Conservation (phyloP, 2,797 vertebrate genomes). For the Sebastes jordani region DNA sequence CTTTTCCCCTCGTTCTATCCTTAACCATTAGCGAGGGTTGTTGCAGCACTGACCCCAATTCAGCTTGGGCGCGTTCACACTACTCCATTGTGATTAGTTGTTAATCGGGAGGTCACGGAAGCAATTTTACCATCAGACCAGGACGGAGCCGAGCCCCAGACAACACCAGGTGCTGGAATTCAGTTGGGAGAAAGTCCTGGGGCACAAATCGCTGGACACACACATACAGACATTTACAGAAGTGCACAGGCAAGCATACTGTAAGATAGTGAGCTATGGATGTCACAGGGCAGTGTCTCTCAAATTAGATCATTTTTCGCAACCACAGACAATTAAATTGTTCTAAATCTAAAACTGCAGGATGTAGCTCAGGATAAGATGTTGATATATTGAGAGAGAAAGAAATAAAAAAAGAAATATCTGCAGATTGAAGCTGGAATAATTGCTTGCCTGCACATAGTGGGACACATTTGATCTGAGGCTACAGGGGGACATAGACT, state of each 20-base stretch:
- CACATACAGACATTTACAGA: conserved; percentile 57
- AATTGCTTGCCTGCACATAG: neutral
- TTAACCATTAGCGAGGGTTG: conserved; percentile 38
- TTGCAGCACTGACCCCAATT: conserved; percentile 50
- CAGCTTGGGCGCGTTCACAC: conserved; percentile 39
- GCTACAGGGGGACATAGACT: neutral
- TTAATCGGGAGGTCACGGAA: conserved; percentile 70
- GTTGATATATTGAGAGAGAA: neutral
- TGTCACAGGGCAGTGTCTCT: conserved; percentile 4
- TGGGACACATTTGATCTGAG: neutral
- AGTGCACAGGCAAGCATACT: conserved; percentile 41
- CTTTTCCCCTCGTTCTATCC: conserved; percentile 23
- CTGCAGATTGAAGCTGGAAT: neutral
- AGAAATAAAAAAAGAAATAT: neutral
- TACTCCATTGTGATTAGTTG: conserved; percentile 73
- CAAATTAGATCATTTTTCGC: neutral
- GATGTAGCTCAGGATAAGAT: neutral
- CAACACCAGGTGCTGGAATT: conserved; percentile 80
- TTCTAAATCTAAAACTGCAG: neutral
- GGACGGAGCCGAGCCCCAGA: conserved; percentile 76
- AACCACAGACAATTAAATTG: neutral
- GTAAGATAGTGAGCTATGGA: conserved; percentile 27
- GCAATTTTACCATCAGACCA: conserved; percentile 79
- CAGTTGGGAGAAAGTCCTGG: conserved; percentile 78
- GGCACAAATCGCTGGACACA: conserved; percentile 75